Evolutionary conservation across 2,797 vertebrate genomes (phyloP).

Genomic region (Pitangus sulphuratus): DNA sequence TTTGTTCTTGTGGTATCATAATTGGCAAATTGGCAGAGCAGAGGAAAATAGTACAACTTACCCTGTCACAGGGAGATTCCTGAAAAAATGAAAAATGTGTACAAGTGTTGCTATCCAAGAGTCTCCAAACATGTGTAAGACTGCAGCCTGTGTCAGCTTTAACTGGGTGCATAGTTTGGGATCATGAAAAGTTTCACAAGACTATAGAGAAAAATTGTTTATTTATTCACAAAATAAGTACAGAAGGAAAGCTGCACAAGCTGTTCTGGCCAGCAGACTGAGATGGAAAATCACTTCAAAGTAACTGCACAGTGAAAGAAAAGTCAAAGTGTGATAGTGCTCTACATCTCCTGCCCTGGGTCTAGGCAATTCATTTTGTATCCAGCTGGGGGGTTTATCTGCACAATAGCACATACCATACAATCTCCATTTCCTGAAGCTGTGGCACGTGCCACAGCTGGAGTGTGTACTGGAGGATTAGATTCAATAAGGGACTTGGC

Average conservation of each 20-base stretch:
- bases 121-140: background rate
- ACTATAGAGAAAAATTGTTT: background rate
- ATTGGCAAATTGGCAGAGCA: background rate
- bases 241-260: background rate
- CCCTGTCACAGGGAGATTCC: background rate
- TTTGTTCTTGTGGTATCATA: slow-evolving; percentile 13
- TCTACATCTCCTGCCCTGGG: background rate
- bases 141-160: background rate
- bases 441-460: background rate
- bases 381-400: background rate
- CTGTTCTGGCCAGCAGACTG: background rate
- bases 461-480: rapidly evolving
- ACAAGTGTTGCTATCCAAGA: background rate
- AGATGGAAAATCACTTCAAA: background rate
- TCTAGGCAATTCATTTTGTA: background rate
- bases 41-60: background rate
- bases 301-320: background rate
- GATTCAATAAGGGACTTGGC: background rate
- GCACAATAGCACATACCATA: background rate
- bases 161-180: background rate
- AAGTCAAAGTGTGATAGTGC: background rate
- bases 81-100: background rate
- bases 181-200: background rate
- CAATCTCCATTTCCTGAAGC: background rate
- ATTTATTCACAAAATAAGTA: background rate